A percentile compares a stretch with the other conserved stretches of the same genome.
phyloP scores from a whole-genome alignment of 2,888 invertebrate species.

The Lumbricus terrestris region DNA sequence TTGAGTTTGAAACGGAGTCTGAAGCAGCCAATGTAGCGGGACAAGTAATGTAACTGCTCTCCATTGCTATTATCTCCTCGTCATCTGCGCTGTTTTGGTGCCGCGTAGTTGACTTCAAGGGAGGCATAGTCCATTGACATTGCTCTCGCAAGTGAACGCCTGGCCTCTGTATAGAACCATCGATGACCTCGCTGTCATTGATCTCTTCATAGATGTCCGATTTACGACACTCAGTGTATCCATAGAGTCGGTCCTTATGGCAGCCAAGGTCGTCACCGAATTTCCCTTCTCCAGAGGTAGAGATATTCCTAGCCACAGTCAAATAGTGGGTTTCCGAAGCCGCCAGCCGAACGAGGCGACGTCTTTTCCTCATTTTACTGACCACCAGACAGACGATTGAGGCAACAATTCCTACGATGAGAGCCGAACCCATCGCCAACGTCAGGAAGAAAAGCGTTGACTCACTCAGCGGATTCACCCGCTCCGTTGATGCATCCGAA shows the following conservation, averaged over 20 bases:
- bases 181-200: neutral
- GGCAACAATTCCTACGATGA: neutral
- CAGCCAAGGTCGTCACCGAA: neutral
- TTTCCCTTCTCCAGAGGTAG: neutral
- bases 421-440: neutral
- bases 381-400: neutral
- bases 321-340: neutral
- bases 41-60: slow-evolving; percentile 13
- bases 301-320: neutral
- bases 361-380: neutral
- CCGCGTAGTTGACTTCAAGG: neutral
- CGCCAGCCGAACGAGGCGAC: neutral
- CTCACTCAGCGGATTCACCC: neutral
- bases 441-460: neutral
- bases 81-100: neutral
- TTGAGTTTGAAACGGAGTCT: neutral
- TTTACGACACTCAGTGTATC: neutral
- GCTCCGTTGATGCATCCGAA: neutral
- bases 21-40: neutral
- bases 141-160: neutral
- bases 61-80: neutral
- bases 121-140: neutral
- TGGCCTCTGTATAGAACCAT: neutral
- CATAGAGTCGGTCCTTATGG: neutral
- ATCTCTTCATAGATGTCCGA: neutral